These are phyloP conservation scores for Carapus acus DNA, from an alignment of 2,797 vertebrate species.

Conservation along the genomic window DNA sequence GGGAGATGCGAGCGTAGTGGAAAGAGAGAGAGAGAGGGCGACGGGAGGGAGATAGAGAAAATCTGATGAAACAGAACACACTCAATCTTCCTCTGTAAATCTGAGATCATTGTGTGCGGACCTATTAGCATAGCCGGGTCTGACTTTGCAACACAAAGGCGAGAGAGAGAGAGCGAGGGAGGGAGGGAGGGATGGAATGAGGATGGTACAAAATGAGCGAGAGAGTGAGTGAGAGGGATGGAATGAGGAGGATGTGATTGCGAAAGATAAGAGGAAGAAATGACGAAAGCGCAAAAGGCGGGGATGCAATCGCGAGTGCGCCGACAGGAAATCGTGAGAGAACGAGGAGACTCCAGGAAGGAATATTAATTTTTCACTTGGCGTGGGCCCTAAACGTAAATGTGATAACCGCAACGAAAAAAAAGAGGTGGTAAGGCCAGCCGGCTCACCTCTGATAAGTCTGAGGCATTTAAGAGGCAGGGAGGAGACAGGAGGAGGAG, in stretches of 20 bases:
- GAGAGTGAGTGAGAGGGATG: slow-evolving; percentile 3
- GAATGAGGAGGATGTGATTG: background rate
- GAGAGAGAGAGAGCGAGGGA: background rate
- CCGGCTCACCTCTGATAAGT: background rate
- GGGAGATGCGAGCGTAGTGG: too few species aligned
- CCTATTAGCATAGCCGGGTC: slow-evolving; percentile 9
- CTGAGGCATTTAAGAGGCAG: slow-evolving; percentile 8
- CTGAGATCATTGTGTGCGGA: slow-evolving; percentile 21
- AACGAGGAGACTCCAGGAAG: slow-evolving; percentile 2
- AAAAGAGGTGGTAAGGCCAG: background rate
- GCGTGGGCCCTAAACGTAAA: too few species aligned
- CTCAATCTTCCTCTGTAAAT: slow-evolving; percentile 7
- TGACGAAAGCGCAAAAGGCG: background rate
- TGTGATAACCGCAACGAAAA: too few species aligned
- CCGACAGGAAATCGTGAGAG: background rate
- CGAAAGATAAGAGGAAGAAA: slow-evolving; percentile 12
- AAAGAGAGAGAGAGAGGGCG: background rate
- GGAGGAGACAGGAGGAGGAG: slow-evolving; percentile 5
- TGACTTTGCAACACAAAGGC: slow-evolving; percentile 20
- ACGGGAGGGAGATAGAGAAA: background rate
- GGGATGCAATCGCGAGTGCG: slow-evolving; percentile 9
- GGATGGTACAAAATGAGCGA: too few species aligned
- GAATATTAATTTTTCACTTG: slow-evolving; percentile 15
- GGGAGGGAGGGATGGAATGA: background rate
- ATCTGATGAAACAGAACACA: slow-evolving; percentile 11